Percentiles rank a stretch among this genome's conserved stretches.
Evolutionary conservation across 2,113 vertebrate genomes (phyloP).

Genomic region (Nasalis larvatus): DNA sequence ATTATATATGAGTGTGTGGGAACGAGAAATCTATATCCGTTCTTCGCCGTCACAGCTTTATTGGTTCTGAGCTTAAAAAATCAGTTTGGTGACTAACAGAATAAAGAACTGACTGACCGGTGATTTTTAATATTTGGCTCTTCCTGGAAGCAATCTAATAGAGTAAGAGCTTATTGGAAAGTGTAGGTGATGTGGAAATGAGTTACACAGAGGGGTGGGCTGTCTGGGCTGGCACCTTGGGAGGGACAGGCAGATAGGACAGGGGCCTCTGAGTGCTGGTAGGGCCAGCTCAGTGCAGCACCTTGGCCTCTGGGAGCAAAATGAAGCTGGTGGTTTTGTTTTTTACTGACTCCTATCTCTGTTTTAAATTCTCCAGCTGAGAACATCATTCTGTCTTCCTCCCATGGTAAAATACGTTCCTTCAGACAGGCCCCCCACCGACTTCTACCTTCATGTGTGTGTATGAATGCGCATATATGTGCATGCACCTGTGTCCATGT

Average conservation of each 20-base stretch:
- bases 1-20: constrained; percentile 78
- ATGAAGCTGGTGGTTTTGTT: not conserved
- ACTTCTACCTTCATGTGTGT: not conserved
- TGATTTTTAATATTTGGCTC: constrained; percentile 76
- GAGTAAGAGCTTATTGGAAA: constrained; percentile 68
- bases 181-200: constrained; percentile 50
- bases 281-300: not conserved
- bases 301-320: not conserved
- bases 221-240: not conserved
- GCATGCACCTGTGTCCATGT: not conserved
- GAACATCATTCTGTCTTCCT: not conserved
- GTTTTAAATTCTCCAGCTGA: not conserved
- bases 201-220: not conserved
- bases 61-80: constrained; percentile 79
- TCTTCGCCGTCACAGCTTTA: constrained; percentile 69
- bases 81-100: constrained; percentile 75
- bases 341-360: not conserved
- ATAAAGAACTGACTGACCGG: constrained; percentile 71
- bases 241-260: not conserved
- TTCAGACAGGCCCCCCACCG: not conserved
- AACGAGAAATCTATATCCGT: constrained; percentile 76
- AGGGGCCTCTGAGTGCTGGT: not conserved
- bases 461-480: not conserved
- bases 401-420: not conserved
- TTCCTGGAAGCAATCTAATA: constrained; percentile 75